Conservation (phyloP, 2,113 vertebrate species). For the Echinops telfairi region DNA sequence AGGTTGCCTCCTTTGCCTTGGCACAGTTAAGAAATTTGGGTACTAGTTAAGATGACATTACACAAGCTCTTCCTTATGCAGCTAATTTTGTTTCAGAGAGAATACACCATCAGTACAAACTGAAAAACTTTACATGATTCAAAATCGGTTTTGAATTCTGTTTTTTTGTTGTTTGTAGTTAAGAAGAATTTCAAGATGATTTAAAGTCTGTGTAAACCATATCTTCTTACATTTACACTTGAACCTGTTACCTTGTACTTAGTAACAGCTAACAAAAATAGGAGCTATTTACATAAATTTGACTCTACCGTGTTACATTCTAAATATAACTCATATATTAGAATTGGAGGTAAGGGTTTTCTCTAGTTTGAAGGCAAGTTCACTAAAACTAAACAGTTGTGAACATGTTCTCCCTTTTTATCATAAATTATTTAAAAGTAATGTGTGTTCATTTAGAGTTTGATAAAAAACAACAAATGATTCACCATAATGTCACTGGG, state of each 20-base stretch:
- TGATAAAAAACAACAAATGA: slow-evolving; percentile 11
- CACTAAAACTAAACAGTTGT: slow-evolving; percentile 23
- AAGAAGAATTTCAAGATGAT: not conserved
- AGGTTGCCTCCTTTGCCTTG: not conserved
- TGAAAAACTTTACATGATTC: slow-evolving; percentile 17
- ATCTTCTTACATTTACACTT: slow-evolving; percentile 41
- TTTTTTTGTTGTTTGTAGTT: slow-evolving; percentile 7
- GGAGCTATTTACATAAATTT: not conserved
- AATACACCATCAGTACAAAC: slow-evolving; percentile 18
- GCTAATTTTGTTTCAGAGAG: slow-evolving; percentile 3
- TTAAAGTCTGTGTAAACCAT: slow-evolving; percentile 21
- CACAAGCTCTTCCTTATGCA: not conserved
- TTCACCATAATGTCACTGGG: not conserved
- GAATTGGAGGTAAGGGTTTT: not conserved
- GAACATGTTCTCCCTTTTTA: slow-evolving; percentile 9
- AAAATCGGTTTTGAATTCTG: not conserved
- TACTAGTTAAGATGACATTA: slow-evolving; percentile 48
- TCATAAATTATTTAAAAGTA: not conserved
- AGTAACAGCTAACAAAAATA: not conserved
- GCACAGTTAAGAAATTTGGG: slow-evolving; percentile 51
- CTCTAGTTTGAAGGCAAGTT: slow-evolving; percentile 27
- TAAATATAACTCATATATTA: not conserved
- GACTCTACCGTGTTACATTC: not conserved
- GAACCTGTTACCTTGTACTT: not conserved
- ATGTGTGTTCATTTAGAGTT: slow-evolving; percentile 20